A percentile compares a stretch with the other conserved stretches of the same genome.
These are phyloP conservation scores for Ursus arctos DNA, from an alignment of 2,113 vertebrate species.

Conservation along the genomic window DNA sequence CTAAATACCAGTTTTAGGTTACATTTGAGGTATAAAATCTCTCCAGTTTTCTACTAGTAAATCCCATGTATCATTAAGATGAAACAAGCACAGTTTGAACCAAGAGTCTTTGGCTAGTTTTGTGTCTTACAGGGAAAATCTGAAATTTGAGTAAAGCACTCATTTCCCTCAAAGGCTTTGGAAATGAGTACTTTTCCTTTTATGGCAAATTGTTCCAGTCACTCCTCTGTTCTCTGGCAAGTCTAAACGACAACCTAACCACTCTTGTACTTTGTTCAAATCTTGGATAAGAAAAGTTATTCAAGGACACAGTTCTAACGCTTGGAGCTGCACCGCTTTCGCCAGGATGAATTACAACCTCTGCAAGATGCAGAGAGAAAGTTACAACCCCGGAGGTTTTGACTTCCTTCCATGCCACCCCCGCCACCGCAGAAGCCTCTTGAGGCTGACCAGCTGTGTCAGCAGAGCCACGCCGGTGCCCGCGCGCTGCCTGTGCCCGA, in stretches of 20 bases:
- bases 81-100: constrained; percentile 65
- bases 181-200: constrained; percentile 69
- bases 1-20: constrained; percentile 38
- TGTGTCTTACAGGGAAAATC: constrained; percentile 54
- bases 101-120: constrained; percentile 59
- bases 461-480: constrained; percentile 53
- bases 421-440: neutral
- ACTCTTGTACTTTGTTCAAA: constrained; percentile 68
- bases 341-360: constrained; percentile 37
- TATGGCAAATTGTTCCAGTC: constrained; percentile 53
- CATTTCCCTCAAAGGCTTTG: constrained; percentile 63
- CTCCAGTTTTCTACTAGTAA: constrained; percentile 27
- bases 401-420: neutral
- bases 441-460: neutral
- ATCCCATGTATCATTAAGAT: constrained; percentile 56
- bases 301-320: constrained; percentile 58
- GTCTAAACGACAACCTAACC: constrained; percentile 55
- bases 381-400: neutral
- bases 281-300: constrained; percentile 72
- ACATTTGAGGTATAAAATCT: neutral
- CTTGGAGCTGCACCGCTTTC: neutral
- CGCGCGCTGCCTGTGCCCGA: neutral
- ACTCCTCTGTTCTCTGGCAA: constrained; percentile 69
- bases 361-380: constrained; percentile 19
- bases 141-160: constrained; percentile 74